Percentiles rank a stretch among this genome's conserved stretches.
These are phyloP conservation scores for Palythoa grandis DNA, from an alignment of 92 coral and sea anemone genomes.

Conservation along the genomic window DNA sequence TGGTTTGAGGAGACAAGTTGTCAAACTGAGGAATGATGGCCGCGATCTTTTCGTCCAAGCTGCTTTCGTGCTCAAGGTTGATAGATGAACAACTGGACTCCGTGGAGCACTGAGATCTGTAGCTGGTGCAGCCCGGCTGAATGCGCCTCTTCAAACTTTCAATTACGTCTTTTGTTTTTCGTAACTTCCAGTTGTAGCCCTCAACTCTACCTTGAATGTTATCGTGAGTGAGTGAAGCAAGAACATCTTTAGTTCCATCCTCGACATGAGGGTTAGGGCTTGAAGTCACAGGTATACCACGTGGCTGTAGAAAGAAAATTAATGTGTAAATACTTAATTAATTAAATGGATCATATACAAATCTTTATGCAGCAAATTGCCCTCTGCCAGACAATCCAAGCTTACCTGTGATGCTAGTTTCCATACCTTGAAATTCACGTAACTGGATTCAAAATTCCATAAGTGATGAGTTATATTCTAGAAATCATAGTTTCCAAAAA, in stretches of 20 bases:
- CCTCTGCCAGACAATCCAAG: too few relatives aligned
- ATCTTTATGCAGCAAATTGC: too few relatives aligned
- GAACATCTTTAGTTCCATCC: slow-evolving; percentile 2
- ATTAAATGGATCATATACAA: too few relatives aligned
- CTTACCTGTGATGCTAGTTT: too few relatives aligned
- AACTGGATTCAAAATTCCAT: too few relatives aligned
- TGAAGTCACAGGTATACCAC: neutral
- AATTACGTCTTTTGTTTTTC: slow-evolving; percentile 72
- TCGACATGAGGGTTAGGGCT: slow-evolving; percentile 19
- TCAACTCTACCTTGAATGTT: slow-evolving; percentile 56
- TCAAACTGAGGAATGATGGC: slow-evolving; percentile 69
- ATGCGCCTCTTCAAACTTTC: slow-evolving; percentile 82
- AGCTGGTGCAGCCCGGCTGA: slow-evolving; percentile 27
- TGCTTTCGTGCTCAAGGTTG: slow-evolving; percentile 19
- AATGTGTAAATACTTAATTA: neutral
- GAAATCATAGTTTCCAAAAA: too few relatives aligned
- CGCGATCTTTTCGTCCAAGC: slow-evolving; percentile 74
- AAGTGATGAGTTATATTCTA: too few relatives aligned
- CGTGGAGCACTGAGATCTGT: neutral
- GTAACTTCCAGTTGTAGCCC: slow-evolving; percentile 79
- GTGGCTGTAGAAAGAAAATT: neutral
- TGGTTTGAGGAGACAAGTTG: slow-evolving; percentile 69
- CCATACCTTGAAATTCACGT: too few relatives aligned
- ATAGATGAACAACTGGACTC: slow-evolving; percentile 30
- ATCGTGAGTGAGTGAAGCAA: neutral